A percentile compares a stretch with the other conserved stretches of the same genome.
Evolutionary conservation across 1,140 invertebrate species (phyloP).

Genomic region (Pachyrhynchus sulphureomaculatus): DNA sequence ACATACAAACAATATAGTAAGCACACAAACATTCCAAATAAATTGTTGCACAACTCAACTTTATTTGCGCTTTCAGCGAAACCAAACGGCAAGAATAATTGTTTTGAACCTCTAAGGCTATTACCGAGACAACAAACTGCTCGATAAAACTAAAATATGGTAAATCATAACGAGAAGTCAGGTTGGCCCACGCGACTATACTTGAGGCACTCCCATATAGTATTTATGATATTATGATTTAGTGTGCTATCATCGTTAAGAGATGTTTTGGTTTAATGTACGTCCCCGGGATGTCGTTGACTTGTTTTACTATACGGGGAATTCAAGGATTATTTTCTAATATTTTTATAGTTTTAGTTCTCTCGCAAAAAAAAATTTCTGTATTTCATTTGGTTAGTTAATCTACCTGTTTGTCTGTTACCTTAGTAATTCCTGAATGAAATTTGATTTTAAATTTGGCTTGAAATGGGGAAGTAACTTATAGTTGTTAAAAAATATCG

Average conservation of each 20-base stretch:
- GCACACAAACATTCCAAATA: not conserved
- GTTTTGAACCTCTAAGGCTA: constrained; percentile 26
- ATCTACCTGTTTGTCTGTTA: too few species aligned
- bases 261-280: too few species aligned
- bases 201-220: constrained; percentile 21
- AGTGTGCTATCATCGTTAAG: constrained; percentile 18
- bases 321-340: too few species aligned
- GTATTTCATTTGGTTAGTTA: too few species aligned
- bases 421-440: too few species aligned
- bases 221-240: constrained; percentile 32
- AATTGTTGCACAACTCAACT: not conserved
- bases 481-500: too few species aligned
- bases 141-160: constrained; percentile 30
- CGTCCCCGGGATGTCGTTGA: too few species aligned
- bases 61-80: constrained; percentile 18
- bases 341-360: too few species aligned
- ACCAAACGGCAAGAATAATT: constrained; percentile 27
- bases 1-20: not conserved
- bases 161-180: constrained; percentile 31
- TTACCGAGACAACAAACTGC: constrained; percentile 30
- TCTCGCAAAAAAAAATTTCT: too few species aligned
- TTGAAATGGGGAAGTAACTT: too few species aligned
- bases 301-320: too few species aligned
- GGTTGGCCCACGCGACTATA: constrained; percentile 29
- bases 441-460: too few species aligned